A percentile compares a stretch with the other conserved stretches of the same genome.
These are phyloP conservation scores for Gobius niger DNA, from an alignment of 2,113 vertebrate species.

Conservation along the genomic window DNA sequence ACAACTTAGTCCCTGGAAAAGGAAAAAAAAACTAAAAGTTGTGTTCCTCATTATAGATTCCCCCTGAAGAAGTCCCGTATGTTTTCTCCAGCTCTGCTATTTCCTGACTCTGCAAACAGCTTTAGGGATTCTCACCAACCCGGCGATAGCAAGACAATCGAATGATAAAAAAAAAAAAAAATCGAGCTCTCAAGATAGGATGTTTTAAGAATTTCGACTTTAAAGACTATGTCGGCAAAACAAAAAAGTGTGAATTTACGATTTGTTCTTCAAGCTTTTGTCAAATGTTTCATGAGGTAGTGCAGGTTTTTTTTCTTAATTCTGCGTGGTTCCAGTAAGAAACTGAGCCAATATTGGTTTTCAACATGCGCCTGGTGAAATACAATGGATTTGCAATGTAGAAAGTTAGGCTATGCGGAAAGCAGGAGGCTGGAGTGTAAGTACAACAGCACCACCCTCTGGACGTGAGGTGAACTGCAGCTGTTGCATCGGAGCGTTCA, in stretches of 20 bases:
- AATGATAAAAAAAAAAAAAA: too few relatives aligned
- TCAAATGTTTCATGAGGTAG: slow-evolving; percentile 27
- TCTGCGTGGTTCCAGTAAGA: slow-evolving; percentile 25
- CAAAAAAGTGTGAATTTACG: not conserved
- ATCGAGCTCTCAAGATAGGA: not conserved
- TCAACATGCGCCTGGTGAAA: slow-evolving; percentile 28
- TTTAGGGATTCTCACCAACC: slow-evolving; percentile 45
- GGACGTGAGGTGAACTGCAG: slow-evolving; percentile 14
- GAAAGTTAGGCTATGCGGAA: slow-evolving; percentile 18
- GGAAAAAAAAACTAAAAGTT: slow-evolving; percentile 44
- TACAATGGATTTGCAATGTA: slow-evolving; percentile 29
- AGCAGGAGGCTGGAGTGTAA: slow-evolving; percentile 14
- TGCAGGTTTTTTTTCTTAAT: slow-evolving; percentile 34
- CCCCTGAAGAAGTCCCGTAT: slow-evolving; percentile 63
- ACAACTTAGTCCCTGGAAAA: slow-evolving; percentile 53
- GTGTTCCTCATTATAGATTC: slow-evolving; percentile 67
- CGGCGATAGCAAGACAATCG: slow-evolving; percentile 48
- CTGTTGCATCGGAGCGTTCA: not conserved
- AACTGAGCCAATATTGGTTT: slow-evolving; percentile 49
- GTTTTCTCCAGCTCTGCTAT: slow-evolving; percentile 54
- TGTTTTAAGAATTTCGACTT: too few relatives aligned
- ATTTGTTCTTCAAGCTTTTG: slow-evolving; percentile 5
- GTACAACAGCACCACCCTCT: slow-evolving; percentile 71
- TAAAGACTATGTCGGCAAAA: too few relatives aligned
- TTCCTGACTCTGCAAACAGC: slow-evolving; percentile 58